phyloP scores from a whole-genome alignment of 2,113 vertebrate genomes.

The Formicarius rufipectus region DNA sequence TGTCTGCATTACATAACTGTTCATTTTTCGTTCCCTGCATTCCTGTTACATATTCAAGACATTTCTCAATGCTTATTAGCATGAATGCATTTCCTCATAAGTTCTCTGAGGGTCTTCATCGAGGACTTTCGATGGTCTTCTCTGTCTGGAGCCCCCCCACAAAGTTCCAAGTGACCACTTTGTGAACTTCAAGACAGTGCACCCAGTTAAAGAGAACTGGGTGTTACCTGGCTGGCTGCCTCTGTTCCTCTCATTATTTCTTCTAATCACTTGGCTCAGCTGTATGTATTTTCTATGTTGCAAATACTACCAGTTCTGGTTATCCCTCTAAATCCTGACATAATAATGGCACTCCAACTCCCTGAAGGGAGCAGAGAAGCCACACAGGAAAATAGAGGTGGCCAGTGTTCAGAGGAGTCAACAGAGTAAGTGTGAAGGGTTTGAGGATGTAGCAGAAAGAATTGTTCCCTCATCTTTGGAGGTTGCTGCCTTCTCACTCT shows the following conservation, averaged over 20 bases:
- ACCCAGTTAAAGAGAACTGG: neutral
- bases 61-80: neutral
- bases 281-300: too few species aligned
- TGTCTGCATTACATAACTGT: neutral
- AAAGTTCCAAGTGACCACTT: neutral
- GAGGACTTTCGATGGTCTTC: neutral
- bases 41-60: neutral
- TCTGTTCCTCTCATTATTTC: neutral
- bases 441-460: too few species aligned
- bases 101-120: neutral
- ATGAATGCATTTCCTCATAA: neutral
- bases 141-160: neutral
- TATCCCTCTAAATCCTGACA: too few species aligned
- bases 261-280: neutral
- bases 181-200: neutral
- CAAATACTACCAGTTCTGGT: too few species aligned
- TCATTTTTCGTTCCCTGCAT: neutral
- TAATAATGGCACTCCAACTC: too few species aligned
- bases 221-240: neutral
- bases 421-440: too few species aligned
- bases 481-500: too few species aligned
- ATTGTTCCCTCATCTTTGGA: too few species aligned
- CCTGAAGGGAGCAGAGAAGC: too few species aligned
- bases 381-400: too few species aligned
- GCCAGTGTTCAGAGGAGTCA: too few species aligned